A percentile compares a stretch with the other conserved stretches of the same genome.
Conservation (phyloP, 1,140 invertebrate genomes). For the Elysia chlorotica region DNA sequence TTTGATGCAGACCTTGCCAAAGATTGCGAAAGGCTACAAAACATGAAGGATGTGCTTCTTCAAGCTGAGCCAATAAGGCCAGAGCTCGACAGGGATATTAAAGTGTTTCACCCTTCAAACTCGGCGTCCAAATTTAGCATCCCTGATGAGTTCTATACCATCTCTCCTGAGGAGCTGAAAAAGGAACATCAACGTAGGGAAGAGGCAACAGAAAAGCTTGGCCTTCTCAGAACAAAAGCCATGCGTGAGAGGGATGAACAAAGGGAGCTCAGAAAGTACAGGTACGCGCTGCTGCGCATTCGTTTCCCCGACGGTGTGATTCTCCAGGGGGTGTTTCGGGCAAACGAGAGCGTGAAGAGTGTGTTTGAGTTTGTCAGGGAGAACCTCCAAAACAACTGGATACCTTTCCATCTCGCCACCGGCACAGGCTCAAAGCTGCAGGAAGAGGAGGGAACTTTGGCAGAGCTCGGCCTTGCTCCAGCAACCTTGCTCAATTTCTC, state of each 20-base stretch:
- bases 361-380: conserved; percentile 52
- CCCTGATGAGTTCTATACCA: conserved; percentile 80
- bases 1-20: conserved; percentile 45
- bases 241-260: conserved; percentile 88
- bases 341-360: conserved; percentile 45
- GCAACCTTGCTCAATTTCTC: conserved; percentile 58
- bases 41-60: conserved; percentile 73
- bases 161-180: conserved; percentile 82
- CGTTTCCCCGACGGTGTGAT: conserved; percentile 80
- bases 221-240: conserved; percentile 86
- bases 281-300: conserved; percentile 81
- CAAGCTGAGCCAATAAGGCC: conserved; percentile 80
- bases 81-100: conserved; percentile 82
- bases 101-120: conserved; percentile 81
- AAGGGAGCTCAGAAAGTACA: conserved; percentile 79
- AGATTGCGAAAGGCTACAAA: conserved; percentile 64
- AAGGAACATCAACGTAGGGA: conserved; percentile 74
- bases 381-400: conserved; percentile 52
- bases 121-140: conserved; percentile 69
- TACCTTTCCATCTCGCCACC: conserved; percentile 53
- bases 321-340: conserved; percentile 58
- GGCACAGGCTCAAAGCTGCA: conserved; percentile 44
- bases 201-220: conserved; percentile 78
- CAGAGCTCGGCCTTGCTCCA: conserved; percentile 57
- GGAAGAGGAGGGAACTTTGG: conserved; percentile 49